A percentile compares a stretch with the other conserved stretches of the same genome.
phyloP scores from a whole-genome alignment of 2,888 invertebrate genomes.

The Strigamia maritima region DNA sequence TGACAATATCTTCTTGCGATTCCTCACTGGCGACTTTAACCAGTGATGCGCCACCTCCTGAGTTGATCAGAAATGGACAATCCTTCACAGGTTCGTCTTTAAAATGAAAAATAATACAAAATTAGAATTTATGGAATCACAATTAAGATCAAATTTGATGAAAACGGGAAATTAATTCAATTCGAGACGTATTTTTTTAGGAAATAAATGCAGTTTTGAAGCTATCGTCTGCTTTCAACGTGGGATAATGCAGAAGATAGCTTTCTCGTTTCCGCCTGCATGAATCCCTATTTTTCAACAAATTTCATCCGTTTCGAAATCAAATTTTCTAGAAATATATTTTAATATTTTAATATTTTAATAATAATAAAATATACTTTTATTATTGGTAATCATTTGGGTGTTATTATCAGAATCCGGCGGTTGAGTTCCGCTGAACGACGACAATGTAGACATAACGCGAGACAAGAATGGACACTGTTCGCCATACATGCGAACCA shows the following conservation, averaged over 20 bases:
- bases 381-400: background rate
- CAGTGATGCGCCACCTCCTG: slow-evolving; percentile 49
- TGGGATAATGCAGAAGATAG: too few species aligned
- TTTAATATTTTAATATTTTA: too few species aligned
- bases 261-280: too few species aligned
- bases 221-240: too few species aligned
- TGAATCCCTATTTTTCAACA: background rate
- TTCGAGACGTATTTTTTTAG: too few species aligned
- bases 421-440: slow-evolving; percentile 35
- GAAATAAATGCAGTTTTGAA: too few species aligned
- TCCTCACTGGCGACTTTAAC: slow-evolving; percentile 67
- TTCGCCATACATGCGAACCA: slow-evolving; percentile 74
- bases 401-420: background rate
- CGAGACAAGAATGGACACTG: slow-evolving; percentile 75
- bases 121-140: background rate
- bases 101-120: background rate
- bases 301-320: too few species aligned
- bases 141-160: too few species aligned
- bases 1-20: slow-evolving; percentile 64
- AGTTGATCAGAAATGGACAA: slow-evolving; percentile 60
- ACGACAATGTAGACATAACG: slow-evolving; percentile 44
- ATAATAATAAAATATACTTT: too few species aligned
- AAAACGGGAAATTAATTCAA: too few species aligned
- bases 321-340: too few species aligned
- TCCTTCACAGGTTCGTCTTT: slow-evolving; percentile 48